These are phyloP conservation scores for Meloidogyne exigua DNA, from an alignment of 1,140 invertebrate species.

Conservation along the genomic window DNA sequence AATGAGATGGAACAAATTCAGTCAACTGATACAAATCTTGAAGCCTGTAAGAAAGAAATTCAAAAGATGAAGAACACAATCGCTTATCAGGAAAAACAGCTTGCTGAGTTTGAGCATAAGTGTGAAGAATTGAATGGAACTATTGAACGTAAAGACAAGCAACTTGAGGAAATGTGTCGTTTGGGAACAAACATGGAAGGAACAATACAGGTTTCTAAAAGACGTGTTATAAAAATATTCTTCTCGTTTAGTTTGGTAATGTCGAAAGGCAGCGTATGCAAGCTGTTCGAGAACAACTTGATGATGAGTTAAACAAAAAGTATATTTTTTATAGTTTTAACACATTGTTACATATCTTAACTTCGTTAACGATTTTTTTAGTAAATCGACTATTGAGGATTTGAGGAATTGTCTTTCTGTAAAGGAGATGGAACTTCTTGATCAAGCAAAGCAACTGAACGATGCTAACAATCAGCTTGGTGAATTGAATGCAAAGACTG, in stretches of 20 bases:
- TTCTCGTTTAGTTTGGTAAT: constrained; percentile 6
- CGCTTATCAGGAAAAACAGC: constrained; percentile 38
- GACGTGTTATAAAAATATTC: too few species aligned
- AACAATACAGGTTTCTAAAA: constrained; percentile 9
- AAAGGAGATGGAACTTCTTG: constrained; percentile 17
- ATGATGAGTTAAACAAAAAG: constrained; percentile 19
- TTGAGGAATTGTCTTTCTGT: constrained; percentile 30
- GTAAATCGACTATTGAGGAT: constrained; percentile 23
- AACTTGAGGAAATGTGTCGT: constrained; percentile 23
- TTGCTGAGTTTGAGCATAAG: constrained; percentile 32
- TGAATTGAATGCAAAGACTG: constrained; percentile 14
- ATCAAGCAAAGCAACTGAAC: constrained; percentile 10
- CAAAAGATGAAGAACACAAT: constrained; percentile 34
- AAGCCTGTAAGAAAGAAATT: constrained; percentile 41
- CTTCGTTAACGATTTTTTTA: neutral
- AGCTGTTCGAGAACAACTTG: constrained; percentile 26
- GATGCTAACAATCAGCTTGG: constrained; percentile 6
- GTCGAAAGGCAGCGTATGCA: constrained; percentile 31
- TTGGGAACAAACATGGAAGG: constrained; percentile 28
- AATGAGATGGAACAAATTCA: constrained; percentile 23
- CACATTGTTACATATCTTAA: neutral
- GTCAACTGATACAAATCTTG: constrained; percentile 29
- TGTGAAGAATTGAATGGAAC: constrained; percentile 26
- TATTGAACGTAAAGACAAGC: constrained; percentile 28
- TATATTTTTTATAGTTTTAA: neutral